Evolutionary conservation across 2,797 vertebrate genomes (phyloP).

Genomic region (Champsocephalus esox): DNA sequence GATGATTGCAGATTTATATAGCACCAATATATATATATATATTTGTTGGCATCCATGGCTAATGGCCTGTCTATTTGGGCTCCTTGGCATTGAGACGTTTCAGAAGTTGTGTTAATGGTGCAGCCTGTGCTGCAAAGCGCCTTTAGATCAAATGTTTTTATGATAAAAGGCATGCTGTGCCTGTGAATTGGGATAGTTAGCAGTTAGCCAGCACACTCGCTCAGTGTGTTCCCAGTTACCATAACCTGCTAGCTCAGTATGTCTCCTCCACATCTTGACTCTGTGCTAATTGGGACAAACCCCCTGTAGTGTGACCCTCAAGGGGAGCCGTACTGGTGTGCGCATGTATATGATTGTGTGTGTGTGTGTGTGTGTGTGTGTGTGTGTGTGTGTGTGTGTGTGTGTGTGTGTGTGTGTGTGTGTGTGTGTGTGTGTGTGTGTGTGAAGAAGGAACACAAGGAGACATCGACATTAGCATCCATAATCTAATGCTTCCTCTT

Average conservation of each 20-base stretch:
- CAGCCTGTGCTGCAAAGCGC: slow-evolving; percentile 51
- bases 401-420: too few relatives aligned
- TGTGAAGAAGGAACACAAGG: slow-evolving; percentile 17
- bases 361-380: background rate
- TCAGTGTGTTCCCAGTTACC: slow-evolving; percentile 73
- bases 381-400: too few relatives aligned
- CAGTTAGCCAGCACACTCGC: slow-evolving; percentile 70
- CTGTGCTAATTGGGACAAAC: slow-evolving; percentile 77
- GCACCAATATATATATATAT: background rate
- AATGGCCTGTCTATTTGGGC: slow-evolving; percentile 41
- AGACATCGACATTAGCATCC: slow-evolving; percentile 25
- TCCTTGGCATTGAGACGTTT: slow-evolving; percentile 45
- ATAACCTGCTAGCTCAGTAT: slow-evolving; percentile 68
- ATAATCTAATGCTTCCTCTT: background rate
- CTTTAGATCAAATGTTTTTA: slow-evolving; percentile 54
- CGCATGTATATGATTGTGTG: slow-evolving; percentile 1
- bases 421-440: too few relatives aligned
- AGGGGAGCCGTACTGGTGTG: slow-evolving; percentile 46
- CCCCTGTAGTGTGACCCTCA: slow-evolving; percentile 66
- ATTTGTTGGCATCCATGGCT: slow-evolving; percentile 9
- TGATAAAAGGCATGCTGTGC: slow-evolving; percentile 62
- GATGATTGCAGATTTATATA: background rate
- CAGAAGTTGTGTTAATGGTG: slow-evolving; percentile 49
- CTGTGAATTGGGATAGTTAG: slow-evolving; percentile 74
- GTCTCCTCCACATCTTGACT: slow-evolving; percentile 72